These are phyloP conservation scores for Erynnis tages DNA, from an alignment of 2,888 invertebrate genomes.

Conservation along the genomic window DNA sequence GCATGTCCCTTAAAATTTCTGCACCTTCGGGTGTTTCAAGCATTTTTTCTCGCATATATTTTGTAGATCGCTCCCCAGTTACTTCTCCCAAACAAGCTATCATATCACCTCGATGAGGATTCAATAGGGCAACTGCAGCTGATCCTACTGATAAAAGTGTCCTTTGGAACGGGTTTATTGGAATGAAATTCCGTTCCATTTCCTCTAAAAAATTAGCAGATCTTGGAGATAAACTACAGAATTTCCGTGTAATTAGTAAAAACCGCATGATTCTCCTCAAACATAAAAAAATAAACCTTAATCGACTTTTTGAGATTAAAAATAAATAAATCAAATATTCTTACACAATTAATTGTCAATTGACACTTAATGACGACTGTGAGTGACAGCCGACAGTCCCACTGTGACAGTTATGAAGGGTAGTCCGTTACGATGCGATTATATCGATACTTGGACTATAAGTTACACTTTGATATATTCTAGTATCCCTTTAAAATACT, in stretches of 20 bases:
- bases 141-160: constrained; percentile 91
- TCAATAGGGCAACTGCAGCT: constrained; percentile 89
- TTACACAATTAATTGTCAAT: too few species aligned
- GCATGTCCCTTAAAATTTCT: constrained; percentile 88
- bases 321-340: too few species aligned
- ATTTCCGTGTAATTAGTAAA: constrained; percentile 39
- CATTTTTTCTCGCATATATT: constrained; percentile 89
- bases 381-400: too few species aligned
- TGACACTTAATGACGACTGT: too few species aligned
- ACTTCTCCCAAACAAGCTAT: constrained; percentile 97
- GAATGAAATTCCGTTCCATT: constrained; percentile 83
- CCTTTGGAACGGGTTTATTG: constrained; percentile 87
- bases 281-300: too few species aligned
- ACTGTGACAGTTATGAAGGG: too few species aligned
- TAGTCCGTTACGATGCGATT: too few species aligned
- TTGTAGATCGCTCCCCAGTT: constrained; percentile 87
- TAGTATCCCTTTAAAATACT: too few species aligned
- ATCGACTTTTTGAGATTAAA: too few species aligned
- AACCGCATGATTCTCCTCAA: constrained; percentile 40
- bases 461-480: too few species aligned
- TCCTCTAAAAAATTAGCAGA: constrained; percentile 81
- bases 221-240: constrained; percentile 38
- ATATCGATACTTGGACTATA: too few species aligned
- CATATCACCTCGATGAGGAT: constrained; percentile 94
- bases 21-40: constrained; percentile 87